Conservation (phyloP, 1,140 invertebrate species). For the Euborellia annulipes region DNA sequence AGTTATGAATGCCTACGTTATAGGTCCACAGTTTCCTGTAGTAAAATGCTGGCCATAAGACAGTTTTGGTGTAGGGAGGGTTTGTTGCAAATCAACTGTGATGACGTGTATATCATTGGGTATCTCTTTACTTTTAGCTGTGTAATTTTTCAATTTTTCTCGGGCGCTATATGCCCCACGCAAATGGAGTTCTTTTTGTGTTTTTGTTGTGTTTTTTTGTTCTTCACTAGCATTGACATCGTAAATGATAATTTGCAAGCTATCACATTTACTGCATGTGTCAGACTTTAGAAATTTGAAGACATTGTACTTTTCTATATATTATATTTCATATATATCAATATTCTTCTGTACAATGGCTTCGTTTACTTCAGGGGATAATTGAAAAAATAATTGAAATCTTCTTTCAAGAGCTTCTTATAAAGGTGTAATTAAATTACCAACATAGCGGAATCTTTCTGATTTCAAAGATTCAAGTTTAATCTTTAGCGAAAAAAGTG, state of each 20-base stretch:
- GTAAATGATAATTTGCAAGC: background rate
- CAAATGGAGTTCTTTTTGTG: constrained; percentile 3
- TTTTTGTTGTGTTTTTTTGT: background rate
- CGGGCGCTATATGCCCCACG: background rate
- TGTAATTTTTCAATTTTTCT: background rate
- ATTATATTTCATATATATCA: no score
- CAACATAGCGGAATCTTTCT: no score
- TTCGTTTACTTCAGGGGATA: no score
- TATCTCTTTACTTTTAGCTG: constrained; percentile 1
- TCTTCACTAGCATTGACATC: background rate
- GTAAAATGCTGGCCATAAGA: constrained; percentile 10
- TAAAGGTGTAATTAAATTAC: no score
- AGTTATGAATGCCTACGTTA: constrained; percentile 8
- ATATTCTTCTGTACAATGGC: no score
- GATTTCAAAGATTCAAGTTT: no score
- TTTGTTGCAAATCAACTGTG: constrained; percentile 9
- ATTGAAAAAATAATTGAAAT: no score
- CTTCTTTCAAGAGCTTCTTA: no score
- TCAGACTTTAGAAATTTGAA: constrained; percentile 4
- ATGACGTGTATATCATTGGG: background rate
- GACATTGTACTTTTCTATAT: no score
- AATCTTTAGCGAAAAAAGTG: no score
- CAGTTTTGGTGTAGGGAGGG: constrained; percentile 7
- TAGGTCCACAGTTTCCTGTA: constrained; percentile 11
- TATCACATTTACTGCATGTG: constrained; percentile 6